Percentiles rank a stretch among this genome's conserved stretches.
phyloP scores from a whole-genome alignment of 2,113 vertebrate genomes.

The Poicephalus gulielmi region DNA sequence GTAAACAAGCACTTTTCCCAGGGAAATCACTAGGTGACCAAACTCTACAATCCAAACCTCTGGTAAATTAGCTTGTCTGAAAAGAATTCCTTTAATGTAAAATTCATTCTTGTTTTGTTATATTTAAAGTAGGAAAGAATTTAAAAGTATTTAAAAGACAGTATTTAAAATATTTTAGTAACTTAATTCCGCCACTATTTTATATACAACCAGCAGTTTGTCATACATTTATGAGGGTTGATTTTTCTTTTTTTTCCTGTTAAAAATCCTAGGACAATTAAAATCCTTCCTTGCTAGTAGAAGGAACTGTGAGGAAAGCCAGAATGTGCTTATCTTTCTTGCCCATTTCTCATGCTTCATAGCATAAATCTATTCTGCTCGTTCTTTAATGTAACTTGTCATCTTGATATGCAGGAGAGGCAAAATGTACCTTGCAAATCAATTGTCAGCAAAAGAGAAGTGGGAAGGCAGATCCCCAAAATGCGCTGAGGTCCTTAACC shows the following conservation, averaged over 20 bases:
- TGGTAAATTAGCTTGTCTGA: neutral
- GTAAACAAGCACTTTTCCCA: neutral
- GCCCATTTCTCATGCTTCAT: neutral
- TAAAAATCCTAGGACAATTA: neutral
- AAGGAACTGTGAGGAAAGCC: neutral
- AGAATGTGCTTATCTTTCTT: neutral
- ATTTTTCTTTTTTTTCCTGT: neutral
- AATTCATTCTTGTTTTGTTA: neutral
- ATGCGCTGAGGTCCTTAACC: neutral
- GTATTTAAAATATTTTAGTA: neutral
- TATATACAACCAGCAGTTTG: neutral
- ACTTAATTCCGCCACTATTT: neutral
- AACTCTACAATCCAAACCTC: neutral
- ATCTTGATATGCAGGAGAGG: neutral
- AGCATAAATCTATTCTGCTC: neutral
- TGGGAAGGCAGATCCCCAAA: constrained; percentile 19
- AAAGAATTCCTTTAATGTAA: neutral
- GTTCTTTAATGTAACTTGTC: neutral
- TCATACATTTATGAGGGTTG: fast-evolving
- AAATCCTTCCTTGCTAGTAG: neutral
- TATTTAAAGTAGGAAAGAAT: no score
- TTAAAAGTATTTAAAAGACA: no score
- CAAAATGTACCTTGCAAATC: constrained; percentile 3
- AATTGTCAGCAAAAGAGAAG: neutral
- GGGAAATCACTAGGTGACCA: neutral